Percentiles rank a stretch among this genome's conserved stretches.
Conservation (phyloP, 2,888 invertebrate species). For the Drosophila mayaguana region DNA sequence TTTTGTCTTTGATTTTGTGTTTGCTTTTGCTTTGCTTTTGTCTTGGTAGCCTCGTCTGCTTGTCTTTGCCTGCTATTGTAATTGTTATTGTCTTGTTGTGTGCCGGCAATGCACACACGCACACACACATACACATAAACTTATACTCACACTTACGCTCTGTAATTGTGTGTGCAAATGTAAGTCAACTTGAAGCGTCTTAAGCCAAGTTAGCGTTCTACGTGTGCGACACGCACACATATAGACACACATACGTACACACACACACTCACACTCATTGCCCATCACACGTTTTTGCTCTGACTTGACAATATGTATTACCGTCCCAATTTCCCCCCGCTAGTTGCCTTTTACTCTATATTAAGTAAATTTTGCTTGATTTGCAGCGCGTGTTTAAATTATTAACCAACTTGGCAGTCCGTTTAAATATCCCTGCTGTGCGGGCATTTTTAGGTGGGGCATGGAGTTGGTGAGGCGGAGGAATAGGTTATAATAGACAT, state of each 20-base stretch:
- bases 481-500: neutral
- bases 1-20: conserved; percentile 43
- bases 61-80: conserved; percentile 36
- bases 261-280: neutral
- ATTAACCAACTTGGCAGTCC: conserved; percentile 55
- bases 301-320: conserved; percentile 30
- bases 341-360: neutral
- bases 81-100: conserved; percentile 71
- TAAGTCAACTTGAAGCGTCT: conserved; percentile 68
- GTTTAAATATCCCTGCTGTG: conserved; percentile 4
- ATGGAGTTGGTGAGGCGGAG: neutral
- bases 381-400: conserved; percentile 66
- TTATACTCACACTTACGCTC: neutral
- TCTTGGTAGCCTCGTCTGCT: conserved; percentile 38
- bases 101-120: conserved; percentile 62
- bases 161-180: conserved; percentile 35
- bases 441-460: neutral
- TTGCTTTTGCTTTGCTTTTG: conserved; percentile 40
- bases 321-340: neutral
- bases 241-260: too few relatives aligned
- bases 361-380: conserved; percentile 46
- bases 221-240: conserved; percentile 10
- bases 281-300: conserved; percentile 5
- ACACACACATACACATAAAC: conserved; percentile 2
- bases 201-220: conserved; percentile 47